These are phyloP conservation scores for Bombus sibiricus DNA, from an alignment of 1,140 invertebrate genomes.

Conservation along the genomic window DNA sequence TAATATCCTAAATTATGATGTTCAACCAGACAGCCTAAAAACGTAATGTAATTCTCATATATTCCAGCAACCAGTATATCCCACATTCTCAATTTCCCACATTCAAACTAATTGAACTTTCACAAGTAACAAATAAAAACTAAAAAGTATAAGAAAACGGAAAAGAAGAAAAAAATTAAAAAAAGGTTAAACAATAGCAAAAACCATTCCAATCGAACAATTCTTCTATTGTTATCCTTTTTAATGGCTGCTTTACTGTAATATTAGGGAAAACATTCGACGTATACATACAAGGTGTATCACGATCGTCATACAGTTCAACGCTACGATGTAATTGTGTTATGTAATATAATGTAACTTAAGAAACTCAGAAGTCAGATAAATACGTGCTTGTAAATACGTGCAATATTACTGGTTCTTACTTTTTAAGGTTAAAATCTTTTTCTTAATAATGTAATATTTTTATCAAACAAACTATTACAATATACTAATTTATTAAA, in stretches of 20 bases:
- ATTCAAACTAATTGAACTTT: background rate
- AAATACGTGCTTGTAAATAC: background rate
- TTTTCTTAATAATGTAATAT: too few species aligned
- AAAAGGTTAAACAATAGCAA: conserved; percentile 2
- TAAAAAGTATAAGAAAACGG: background rate
- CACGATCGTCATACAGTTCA: conserved; percentile 1
- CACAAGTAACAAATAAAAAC: background rate
- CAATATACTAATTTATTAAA: too few species aligned
- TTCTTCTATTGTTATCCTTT: conserved; percentile 18
- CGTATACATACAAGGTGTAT: background rate
- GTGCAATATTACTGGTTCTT: too few species aligned
- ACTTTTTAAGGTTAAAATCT: too few species aligned
- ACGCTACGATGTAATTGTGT: conserved; percentile 15
- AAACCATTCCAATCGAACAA: background rate
- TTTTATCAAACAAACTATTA: too few species aligned
- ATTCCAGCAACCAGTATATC: background rate
- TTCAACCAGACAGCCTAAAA: background rate
- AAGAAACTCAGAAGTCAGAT: background rate
- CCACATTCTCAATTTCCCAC: background rate
- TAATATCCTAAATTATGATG: background rate
- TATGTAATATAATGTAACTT: conserved; percentile 26
- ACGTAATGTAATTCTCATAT: background rate
- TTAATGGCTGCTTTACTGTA: background rate
- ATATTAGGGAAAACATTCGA: conserved; percentile 2
- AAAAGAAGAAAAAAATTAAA: background rate